These are phyloP conservation scores for Meliscaeva auricollis DNA, from an alignment of 2,888 invertebrate genomes.

Conservation along the genomic window DNA sequence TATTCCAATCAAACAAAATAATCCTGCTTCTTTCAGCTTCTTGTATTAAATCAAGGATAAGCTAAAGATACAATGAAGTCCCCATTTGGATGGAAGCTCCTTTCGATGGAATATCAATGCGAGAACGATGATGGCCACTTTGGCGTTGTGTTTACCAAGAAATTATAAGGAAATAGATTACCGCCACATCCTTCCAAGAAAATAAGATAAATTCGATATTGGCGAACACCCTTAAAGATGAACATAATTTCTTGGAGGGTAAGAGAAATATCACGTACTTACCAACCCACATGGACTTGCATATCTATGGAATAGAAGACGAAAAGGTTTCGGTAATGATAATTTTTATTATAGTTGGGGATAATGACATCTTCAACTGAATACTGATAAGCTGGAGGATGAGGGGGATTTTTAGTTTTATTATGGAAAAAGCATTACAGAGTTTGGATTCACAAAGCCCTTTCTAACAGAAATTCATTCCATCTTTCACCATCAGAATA, in stretches of 20 bases:
- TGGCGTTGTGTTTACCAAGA: constrained; percentile 67
- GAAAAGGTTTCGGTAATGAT: constrained; percentile 54
- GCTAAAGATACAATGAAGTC: constrained; percentile 14
- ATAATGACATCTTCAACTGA: constrained; percentile 36
- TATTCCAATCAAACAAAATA: constrained; percentile 71
- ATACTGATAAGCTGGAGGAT: constrained; percentile 56
- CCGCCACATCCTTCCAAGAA: constrained; percentile 70
- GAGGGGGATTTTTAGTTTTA: constrained; percentile 12
- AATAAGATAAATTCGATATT: constrained; percentile 73
- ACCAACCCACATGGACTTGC: background rate
- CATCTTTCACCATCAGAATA: no score
- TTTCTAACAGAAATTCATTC: background rate
- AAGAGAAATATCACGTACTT: constrained; percentile 1
- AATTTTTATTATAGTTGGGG: constrained; percentile 46
- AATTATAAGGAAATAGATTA: constrained; percentile 75
- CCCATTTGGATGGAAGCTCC: background rate
- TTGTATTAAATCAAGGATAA: constrained; percentile 41
- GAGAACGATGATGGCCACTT: constrained; percentile 67
- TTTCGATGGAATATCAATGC: constrained; percentile 67
- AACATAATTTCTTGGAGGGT: constrained; percentile 3
- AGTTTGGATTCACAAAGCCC: no score
- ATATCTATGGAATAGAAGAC: background rate
- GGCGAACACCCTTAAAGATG: constrained; percentile 49
- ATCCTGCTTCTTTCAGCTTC: constrained; percentile 47
- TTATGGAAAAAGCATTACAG: constrained; percentile 43